phyloP scores from a whole-genome alignment of 2,888 invertebrate genomes.

The Morpho achilles region DNA sequence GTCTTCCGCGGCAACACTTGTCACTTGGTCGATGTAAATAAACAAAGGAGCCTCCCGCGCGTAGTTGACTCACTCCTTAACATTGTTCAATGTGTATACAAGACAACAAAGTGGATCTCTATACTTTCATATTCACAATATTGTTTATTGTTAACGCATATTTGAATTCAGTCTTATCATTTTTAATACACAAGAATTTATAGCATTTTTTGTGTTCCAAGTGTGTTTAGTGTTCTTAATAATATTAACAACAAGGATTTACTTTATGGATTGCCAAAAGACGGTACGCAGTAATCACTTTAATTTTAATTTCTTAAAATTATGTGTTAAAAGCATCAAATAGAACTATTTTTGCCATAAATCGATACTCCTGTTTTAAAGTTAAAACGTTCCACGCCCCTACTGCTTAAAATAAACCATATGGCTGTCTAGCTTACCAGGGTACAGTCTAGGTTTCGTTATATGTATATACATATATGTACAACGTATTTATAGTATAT shows the following conservation, averaged over 20 bases:
- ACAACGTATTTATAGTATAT: constrained; percentile 2
- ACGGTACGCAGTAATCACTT: neutral
- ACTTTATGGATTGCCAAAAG: neutral
- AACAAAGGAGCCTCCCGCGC: constrained; percentile 44
- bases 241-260: neutral
- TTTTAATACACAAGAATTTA: neutral
- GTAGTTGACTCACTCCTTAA: constrained; percentile 42
- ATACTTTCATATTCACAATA: neutral
- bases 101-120: neutral
- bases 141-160: neutral
- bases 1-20: constrained; percentile 25
- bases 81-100: constrained; percentile 45
- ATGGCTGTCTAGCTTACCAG: constrained; percentile 20
- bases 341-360: constrained; percentile 21
- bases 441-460: constrained; percentile 10
- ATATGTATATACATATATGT: constrained; percentile 3
- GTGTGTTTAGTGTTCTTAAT: neutral
- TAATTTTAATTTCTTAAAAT: neutral
- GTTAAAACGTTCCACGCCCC: constrained; percentile 20
- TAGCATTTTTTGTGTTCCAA: constrained; percentile 2
- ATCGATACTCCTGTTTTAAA: constrained; percentile 30
- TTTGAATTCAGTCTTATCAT: constrained; percentile 3
- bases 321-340: neutral
- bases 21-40: constrained; percentile 51
- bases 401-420: constrained; percentile 30